A percentile compares a stretch with the other conserved stretches of the same genome.
Conservation (phyloP, 1,140 invertebrate species). For the Steinernema feltiae region DNA sequence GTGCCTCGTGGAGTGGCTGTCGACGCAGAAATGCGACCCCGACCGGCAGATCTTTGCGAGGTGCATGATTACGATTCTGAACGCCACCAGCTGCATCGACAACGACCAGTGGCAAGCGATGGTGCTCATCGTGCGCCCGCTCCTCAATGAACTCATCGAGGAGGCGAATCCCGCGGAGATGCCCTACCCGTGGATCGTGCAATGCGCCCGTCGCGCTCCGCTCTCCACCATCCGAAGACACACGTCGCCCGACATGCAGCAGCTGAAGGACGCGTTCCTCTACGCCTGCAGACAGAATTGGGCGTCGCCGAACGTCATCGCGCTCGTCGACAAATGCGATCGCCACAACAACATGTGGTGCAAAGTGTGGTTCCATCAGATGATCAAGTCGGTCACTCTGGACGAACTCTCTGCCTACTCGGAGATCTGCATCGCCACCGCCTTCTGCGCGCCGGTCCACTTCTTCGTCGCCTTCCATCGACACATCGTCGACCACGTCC, state of each 20-base stretch:
- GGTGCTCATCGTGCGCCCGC: not conserved
- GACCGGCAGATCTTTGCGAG: not conserved
- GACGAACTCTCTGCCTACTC: not conserved
- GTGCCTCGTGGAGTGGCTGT: constrained; percentile 18
- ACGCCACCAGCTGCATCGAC: not conserved
- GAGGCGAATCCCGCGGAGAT: not conserved
- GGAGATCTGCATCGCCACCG: constrained; percentile 11
- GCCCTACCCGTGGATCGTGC: constrained; percentile 14
- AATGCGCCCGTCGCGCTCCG: not conserved
- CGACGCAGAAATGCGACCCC: constrained; percentile 6
- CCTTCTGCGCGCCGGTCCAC: not conserved
- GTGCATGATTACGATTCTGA: not conserved
- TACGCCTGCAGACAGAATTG: constrained; percentile 16
- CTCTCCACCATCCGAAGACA: not conserved
- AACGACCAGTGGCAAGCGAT: not conserved
- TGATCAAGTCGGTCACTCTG: not conserved
- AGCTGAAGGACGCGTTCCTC: constrained; percentile 6
- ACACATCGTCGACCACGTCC: constrained; percentile 12
- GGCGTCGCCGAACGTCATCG: constrained; percentile 8
- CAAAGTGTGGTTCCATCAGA: constrained; percentile 12
- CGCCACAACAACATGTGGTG: constrained; percentile 1
- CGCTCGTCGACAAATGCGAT: constrained; percentile 16
- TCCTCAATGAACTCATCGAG: not conserved
- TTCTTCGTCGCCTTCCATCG: not conserved
- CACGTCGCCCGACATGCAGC: not conserved